phyloP scores from a whole-genome alignment of 2,888 invertebrate species.

The Parnassius glacialis region DNA sequence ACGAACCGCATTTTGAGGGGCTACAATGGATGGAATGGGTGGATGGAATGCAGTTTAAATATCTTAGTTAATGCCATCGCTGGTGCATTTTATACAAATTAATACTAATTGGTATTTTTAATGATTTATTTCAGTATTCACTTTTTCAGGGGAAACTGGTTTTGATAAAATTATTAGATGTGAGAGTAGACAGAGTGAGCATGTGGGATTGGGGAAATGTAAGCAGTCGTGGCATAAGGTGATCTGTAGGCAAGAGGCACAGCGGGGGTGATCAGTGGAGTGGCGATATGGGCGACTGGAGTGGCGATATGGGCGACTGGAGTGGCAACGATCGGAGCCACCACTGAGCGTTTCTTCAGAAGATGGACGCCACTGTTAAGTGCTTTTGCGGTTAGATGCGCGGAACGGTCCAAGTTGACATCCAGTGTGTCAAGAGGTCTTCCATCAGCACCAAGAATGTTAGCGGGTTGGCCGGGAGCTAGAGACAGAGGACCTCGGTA shows the following conservation, averaged over 20 bases:
- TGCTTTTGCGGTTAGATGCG: slow-evolving; percentile 66
- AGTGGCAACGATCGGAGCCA: slow-evolving; percentile 32
- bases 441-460: slow-evolving; percentile 65
- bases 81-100: no score
- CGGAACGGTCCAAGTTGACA: slow-evolving; percentile 70
- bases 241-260: slow-evolving; percentile 32
- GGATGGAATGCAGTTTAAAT: no score
- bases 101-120: no score
- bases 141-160: no score
- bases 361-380: slow-evolving; percentile 52
- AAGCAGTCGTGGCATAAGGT: slow-evolving; percentile 26
- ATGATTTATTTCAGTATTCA: no score
- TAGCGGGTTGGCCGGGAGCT: slow-evolving; percentile 70
- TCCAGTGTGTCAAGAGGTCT: slow-evolving; percentile 71
- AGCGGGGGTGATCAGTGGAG: slow-evolving; percentile 39
- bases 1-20: no score
- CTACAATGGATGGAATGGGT: no score
- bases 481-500: slow-evolving; percentile 68
- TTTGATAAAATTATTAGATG: slow-evolving; percentile 3
- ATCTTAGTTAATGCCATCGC: no score
- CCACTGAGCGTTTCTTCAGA: slow-evolving; percentile 53
- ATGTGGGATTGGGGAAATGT: slow-evolving; percentile 31
- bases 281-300: slow-evolving; percentile 36
- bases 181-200: slow-evolving; percentile 9
- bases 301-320: slow-evolving; percentile 36